Percentiles rank a stretch among this genome's conserved stretches.
phyloP scores from a whole-genome alignment of 2,113 vertebrate species.

The Coregonus clupeaformis region DNA sequence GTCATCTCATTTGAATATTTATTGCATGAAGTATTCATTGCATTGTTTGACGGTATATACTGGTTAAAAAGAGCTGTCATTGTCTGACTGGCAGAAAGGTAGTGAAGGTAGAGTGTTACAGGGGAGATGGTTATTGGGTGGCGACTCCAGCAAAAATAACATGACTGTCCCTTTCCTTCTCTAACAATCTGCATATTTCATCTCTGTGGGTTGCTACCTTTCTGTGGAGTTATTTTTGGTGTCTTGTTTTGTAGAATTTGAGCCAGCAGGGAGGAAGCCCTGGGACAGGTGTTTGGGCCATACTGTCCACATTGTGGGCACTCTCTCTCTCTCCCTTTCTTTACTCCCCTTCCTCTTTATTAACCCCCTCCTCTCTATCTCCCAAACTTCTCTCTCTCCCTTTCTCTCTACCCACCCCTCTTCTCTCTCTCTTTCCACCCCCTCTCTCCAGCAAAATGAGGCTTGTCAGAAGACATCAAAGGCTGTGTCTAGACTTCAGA shows the following conservation, averaged over 20 bases:
- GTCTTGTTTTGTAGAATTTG: slow-evolving; percentile 42
- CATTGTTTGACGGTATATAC: neutral
- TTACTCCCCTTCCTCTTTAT: too few relatives aligned
- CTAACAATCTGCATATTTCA: slow-evolving; percentile 10
- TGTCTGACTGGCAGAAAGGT: neutral
- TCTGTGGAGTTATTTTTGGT: slow-evolving; percentile 42
- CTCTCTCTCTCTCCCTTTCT: too few relatives aligned
- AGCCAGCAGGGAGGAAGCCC: slow-evolving; percentile 25
- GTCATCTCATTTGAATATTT: neutral
- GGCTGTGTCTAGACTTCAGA: too few relatives aligned
- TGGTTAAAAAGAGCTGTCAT: neutral
- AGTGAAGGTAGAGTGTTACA: neutral
- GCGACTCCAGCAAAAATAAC: neutral
- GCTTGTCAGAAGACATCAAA: too few relatives aligned
- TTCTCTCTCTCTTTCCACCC: too few relatives aligned
- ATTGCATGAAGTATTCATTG: slow-evolving; percentile 1
- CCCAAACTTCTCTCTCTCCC: neutral
- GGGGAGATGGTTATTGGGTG: too few relatives aligned
- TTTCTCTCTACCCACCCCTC: too few relatives aligned
- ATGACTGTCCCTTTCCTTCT: neutral
- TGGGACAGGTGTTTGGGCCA: slow-evolving; percentile 38
- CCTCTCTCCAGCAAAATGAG: too few relatives aligned
- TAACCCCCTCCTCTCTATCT: too few relatives aligned
- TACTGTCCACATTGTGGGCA: too few relatives aligned
- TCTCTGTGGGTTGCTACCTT: slow-evolving; percentile 22